Evolutionary conservation across 2,113 vertebrate genomes (phyloP).

Genomic region (Laticauda colubrina): DNA sequence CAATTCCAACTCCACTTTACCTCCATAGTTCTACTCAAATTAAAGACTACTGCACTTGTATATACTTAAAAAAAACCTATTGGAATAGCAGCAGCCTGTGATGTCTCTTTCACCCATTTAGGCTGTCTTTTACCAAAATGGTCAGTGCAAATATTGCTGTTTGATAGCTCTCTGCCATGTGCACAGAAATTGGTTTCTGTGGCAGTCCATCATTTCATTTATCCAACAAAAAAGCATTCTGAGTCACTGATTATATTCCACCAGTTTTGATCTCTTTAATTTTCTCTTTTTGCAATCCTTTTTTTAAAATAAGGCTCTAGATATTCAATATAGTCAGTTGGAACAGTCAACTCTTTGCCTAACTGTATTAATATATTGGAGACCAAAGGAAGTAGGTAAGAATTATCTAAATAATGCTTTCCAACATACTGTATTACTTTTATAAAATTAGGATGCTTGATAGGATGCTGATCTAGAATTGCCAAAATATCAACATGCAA

Average conservation of each 20-base stretch:
- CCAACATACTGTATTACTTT: neutral
- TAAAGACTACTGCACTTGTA: neutral
- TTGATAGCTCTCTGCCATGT: neutral
- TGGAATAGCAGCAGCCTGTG: neutral
- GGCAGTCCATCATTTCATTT: neutral
- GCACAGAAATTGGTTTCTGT: neutral
- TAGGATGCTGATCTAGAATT: neutral
- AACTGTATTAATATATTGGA: neutral
- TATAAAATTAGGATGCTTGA: neutral
- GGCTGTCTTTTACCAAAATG: neutral
- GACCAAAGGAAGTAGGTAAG: neutral
- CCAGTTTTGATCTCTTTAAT: neutral
- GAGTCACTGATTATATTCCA: neutral
- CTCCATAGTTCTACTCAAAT: neutral
- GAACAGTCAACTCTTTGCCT: neutral
- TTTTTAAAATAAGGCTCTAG: neutral
- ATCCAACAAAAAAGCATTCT: neutral
- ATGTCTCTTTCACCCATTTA: neutral
- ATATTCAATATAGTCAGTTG: neutral
- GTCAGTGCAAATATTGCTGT: neutral
- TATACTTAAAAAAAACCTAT: neutral
- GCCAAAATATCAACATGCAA: neutral
- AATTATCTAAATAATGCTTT: neutral
- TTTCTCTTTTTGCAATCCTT: neutral
- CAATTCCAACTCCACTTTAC: neutral